Conservation (phyloP, 2,113 vertebrate species). For the Apeltes quadracus region DNA sequence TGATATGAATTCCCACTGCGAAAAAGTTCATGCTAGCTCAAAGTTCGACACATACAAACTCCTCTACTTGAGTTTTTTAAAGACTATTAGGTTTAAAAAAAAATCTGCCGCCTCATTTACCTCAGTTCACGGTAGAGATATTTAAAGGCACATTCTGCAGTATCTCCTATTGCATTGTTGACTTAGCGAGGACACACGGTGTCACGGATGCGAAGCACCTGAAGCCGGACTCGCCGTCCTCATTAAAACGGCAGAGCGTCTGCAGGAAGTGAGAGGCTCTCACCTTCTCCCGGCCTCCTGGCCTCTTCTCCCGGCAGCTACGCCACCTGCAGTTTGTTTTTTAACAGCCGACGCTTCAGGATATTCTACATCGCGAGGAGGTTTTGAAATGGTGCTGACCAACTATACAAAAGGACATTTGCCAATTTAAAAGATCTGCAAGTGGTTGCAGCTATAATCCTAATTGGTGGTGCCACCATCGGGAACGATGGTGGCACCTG, state of each 20-base stretch:
- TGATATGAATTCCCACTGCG: conserved; percentile 2
- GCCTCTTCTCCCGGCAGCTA: neutral
- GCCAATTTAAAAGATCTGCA: neutral
- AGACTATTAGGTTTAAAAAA: neutral
- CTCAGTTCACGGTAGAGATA: conserved; percentile 46
- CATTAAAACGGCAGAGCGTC: neutral
- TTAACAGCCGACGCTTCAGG: conserved; percentile 1
- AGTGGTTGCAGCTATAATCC: no score
- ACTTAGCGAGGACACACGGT: conserved; percentile 11
- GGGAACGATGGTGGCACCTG: no score
- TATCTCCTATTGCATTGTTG: conserved; percentile 56
- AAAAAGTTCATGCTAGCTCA: neutral
- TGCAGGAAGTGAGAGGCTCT: neutral
- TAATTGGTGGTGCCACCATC: no score
- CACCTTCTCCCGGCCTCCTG: conserved; percentile 5
- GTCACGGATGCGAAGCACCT: conserved; percentile 31
- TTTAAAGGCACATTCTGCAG: conserved; percentile 78
- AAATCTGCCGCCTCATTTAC: neutral
- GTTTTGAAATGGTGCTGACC: neutral
- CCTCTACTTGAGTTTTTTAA: neutral
- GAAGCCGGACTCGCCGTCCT: neutral
- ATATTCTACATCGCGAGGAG: neutral
- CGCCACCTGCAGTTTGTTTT: conserved; percentile 5
- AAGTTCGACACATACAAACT: neutral
- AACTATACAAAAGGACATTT: neutral